Evolutionary conservation across 35 echinoderm and acorn worm species (phyloP), one percentile per base, ranked within the genome.

Genomic region (Holothuria glaberrima): DNA sequence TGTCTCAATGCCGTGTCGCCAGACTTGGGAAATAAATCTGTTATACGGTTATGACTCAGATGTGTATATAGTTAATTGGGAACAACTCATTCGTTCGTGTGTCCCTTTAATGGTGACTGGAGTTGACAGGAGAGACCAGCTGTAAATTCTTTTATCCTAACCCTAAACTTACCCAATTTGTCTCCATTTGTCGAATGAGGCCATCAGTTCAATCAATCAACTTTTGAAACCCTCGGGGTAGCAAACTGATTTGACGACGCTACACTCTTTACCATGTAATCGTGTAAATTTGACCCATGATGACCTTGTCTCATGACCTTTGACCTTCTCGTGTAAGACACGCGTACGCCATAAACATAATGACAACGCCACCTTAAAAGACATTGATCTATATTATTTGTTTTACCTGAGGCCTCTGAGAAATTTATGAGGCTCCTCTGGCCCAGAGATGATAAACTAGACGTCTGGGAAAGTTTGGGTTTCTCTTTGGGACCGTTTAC

Each of bases 241-340:
- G 74, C 44, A 12, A 54, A 54, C 50, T 12, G 16, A 54, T 54
- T 54, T 54, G 50, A 54, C 50, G 50, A 54, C 50, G 50, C 50
- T 54, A 54, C 13, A 12, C 50, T 54, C 12, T 54, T 54, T 54
- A 12, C 16, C 9, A 54, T 14, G 50, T 54, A 17, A 54, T 54
- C 12, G 16, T 48, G 38, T 78, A 78, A 54, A 12, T 78, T 78
- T 48, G 74, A 78, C 74, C 74, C 74, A 48, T 78, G 25, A 48
- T 78, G 74, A 78, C 74, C 74, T 78, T 78, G 74, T 78, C 74
- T 78, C 74, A 33, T 48, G 38, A 78, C 74, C 41, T 78, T 78
- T 78, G 74, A 78, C 74, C 74, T 78, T 27, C 74, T 78, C 74
- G 74, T 78, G 74, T 78, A 78, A 78, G 74, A 48, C 74, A 78